Base-by-base conservation (phyloP, 2,888 invertebrate genomes). In the Eubasilissa splendida region DNA sequence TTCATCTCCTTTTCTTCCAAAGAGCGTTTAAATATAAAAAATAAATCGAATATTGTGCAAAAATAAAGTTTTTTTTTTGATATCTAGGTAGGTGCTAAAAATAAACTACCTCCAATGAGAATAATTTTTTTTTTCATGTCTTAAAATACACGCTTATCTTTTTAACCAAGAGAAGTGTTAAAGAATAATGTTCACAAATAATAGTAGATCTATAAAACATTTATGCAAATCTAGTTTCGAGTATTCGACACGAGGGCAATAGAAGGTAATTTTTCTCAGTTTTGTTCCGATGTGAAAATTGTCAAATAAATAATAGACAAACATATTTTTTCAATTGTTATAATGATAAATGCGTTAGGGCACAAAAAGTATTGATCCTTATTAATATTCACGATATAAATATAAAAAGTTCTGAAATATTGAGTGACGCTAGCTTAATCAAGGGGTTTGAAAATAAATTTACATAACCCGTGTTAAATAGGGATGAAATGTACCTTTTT, bases 331-430 rank as follows among this genome's bases (percentile, higher is more conserved):
- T 42, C n/a, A 33, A 77, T 77, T 77, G 77, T 79, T 50, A 52
- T 52, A 42, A 59, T 79, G 82, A 82, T 79, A 82, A 77, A 81
- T 81, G 81, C 76, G 76, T 77, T 76, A 33, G 63, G 60, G 66
- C 42, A 63, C 63, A 70, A 70, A 52, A 59, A 68, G 22, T 77
- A 82, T 82, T 80, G 79, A 82, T 77, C 63, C 66, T 68, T 11
- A 74, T 82, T 74, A 82, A 82, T 80, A 82, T 82, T 82, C 82
- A 82, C 71, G 42, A 76, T 76, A 78, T 76, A 60, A 66, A 77
- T 68, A 78, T 60, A 75, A 75, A 42, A 58, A 77, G 58, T 59
- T 70, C 22, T 66, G 50, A 65, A 65, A 66, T 76, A 79, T 77
- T 73, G 77, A 75, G 80, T 77, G 75, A 78, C 71, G 70, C 74